Evolutionary conservation across 2,888 invertebrate species (phyloP).

Genomic region (Odontocolon sp.): DNA sequence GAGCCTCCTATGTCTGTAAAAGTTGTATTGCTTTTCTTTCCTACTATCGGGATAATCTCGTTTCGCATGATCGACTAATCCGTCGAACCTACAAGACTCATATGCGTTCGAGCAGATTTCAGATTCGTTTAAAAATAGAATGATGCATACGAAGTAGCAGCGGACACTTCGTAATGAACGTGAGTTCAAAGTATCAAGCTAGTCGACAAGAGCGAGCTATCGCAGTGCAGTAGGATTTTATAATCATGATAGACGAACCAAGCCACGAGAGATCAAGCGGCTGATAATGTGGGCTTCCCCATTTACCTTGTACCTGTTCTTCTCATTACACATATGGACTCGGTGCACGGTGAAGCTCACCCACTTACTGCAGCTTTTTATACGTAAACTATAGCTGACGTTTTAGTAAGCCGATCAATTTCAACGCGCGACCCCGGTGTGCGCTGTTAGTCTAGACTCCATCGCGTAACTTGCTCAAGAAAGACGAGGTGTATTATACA

Average conservation of each 20-base stretch:
- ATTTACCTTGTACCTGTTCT: constrained; percentile 17
- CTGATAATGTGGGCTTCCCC: constrained; percentile 40
- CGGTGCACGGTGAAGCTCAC: no score
- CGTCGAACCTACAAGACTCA: not conserved
- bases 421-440: no score
- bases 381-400: no score
- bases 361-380: no score
- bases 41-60: constrained; percentile 7
- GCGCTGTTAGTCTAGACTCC: constrained; percentile 38
- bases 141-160: not conserved
- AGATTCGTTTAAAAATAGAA: constrained; percentile 18
- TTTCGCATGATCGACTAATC: constrained; percentile 29
- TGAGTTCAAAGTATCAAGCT: constrained; percentile 48
- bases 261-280: constrained; percentile 50
- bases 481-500: not conserved
- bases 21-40: constrained; percentile 6
- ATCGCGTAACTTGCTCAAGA: constrained; percentile 26
- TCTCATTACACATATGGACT: constrained; percentile 46
- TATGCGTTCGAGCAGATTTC: not conserved
- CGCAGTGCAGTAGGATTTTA: constrained; percentile 32
- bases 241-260: constrained; percentile 57
- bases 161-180: constrained; percentile 43
- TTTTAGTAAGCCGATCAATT: no score
- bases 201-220: constrained; percentile 7
- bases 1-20: constrained; percentile 7